Evolutionary conservation across 2,113 vertebrate genomes (phyloP), one percentile per base, ranked within the genome.

Genomic region (Chrysochloris asiatica): DNA sequence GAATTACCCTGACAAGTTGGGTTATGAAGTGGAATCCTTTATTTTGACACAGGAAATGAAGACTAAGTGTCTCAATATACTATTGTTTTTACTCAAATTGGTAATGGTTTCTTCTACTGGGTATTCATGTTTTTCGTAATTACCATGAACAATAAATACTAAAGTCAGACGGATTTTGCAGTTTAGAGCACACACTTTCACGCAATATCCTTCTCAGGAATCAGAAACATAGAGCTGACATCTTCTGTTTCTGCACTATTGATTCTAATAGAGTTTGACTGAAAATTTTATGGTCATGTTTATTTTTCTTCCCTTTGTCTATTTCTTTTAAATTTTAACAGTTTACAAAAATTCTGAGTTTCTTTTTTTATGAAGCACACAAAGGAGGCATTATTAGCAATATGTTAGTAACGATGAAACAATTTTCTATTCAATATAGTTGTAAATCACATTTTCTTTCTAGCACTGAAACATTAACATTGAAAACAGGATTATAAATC

Each of bases 401-500:
- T 56, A 78, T 28, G 36, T 4, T 84, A 38, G 54, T 75, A 71
- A 89, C 72, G 67, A 89, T 56, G 69, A 94, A 86, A 47, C 22
- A 52, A 69, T 89, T 92, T 93, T 94, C 84, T 87, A 82, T 59
- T 80, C 86, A 73, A 45, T 43, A 56, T 47, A 73, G 78, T 1
- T 89, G 67, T 82, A 87, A 87, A 93, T 84, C 73, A 75, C 75
- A 79, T 82, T 93, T 92, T 73, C 84, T 92, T 84, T 86, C 3
- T 0, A 54, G 54, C 69, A 26, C 81, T 45, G 69, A 84, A 86
- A 92, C 73, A 82, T 84, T 91, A 89, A 75, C 65, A 61, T 0
- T 69, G 56, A 84, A 81, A 92, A 87, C 4, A 10, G 69, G 77
- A 91, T 41, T n/a, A 17, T 56, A 86, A 72, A 75, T 47, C 76